These are phyloP conservation scores for Cordilura impudica DNA, from an alignment of 2,888 invertebrate species.

Conservation along the genomic window DNA sequence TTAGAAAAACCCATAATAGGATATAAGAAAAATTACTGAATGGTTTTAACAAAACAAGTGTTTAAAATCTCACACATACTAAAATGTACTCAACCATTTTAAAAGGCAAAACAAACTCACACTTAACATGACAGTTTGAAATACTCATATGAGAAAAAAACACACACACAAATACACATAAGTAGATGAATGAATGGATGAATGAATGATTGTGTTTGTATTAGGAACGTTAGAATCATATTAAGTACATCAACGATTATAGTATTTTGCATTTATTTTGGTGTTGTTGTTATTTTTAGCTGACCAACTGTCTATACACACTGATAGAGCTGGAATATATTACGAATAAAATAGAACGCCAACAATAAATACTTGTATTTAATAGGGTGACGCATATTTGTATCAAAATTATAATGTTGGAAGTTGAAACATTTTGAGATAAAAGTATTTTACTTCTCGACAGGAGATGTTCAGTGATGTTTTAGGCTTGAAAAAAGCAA, in stretches of 20 bases:
- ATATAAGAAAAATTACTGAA: no score
- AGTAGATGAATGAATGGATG: constrained; percentile 14
- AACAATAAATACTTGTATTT: no score
- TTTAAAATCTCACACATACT: constrained; percentile 50
- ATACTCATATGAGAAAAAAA: constrained; percentile 19
- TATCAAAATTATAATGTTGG: no score
- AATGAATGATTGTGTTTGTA: not conserved
- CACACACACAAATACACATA: not conserved
- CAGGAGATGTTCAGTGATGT: no score
- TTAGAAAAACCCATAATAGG: no score
- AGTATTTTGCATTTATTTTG: constrained; percentile 32
- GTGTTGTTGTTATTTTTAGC: not conserved
- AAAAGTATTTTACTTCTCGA: no score
- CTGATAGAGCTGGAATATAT: not conserved
- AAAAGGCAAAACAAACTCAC: constrained; percentile 45
- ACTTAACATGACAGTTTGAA: not conserved
- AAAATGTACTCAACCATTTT: constrained; percentile 43
- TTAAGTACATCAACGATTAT: constrained; percentile 41
- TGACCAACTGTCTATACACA: constrained; percentile 20
- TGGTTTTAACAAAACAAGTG: constrained; percentile 37
- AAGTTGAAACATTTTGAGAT: no score
- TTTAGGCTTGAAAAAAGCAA: no score
- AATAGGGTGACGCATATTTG: no score
- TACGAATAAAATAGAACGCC: no score
- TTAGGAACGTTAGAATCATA: constrained; percentile 1